Evolutionary conservation across 2,888 invertebrate genomes (phyloP).

Genomic region (Cetonia aurata): DNA sequence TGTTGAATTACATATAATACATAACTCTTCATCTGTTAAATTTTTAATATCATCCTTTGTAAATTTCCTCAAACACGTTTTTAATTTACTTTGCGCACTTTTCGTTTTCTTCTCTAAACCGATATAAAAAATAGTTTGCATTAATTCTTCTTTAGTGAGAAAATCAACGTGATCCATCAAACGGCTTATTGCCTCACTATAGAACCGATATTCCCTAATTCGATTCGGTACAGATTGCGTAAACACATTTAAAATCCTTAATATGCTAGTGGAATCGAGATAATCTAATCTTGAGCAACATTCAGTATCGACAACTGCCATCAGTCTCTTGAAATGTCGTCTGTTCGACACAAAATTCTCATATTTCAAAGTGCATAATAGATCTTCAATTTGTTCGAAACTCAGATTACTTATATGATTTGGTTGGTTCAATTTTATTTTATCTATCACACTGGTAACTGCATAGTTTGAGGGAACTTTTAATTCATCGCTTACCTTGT

Average conservation of each 20-base stretch:
- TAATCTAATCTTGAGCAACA: slow-evolving; percentile 56
- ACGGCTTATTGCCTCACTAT: slow-evolving; percentile 56
- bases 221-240: slow-evolving; percentile 59
- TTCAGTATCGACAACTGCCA: slow-evolving; percentile 59
- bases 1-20: slow-evolving; percentile 63
- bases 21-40: slow-evolving; percentile 62
- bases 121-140: slow-evolving; percentile 64
- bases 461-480: background rate
- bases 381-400: slow-evolving; percentile 45
- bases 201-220: slow-evolving; percentile 59
- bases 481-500: slow-evolving; percentile 16
- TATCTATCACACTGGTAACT: slow-evolving; percentile 38
- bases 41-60: slow-evolving; percentile 51
- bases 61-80: slow-evolving; percentile 57
- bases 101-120: slow-evolving; percentile 61
- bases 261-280: slow-evolving; percentile 54
- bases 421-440: slow-evolving; percentile 22
- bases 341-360: slow-evolving; percentile 41
- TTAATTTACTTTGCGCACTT: slow-evolving; percentile 56
- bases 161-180: slow-evolving; percentile 53
- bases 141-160: slow-evolving; percentile 58
- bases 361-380: slow-evolving; percentile 43
- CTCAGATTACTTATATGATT: slow-evolving; percentile 43
- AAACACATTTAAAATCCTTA: slow-evolving; percentile 58
- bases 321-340: slow-evolving; percentile 51